Percentiles rank a stretch among this genome's conserved stretches.
Evolutionary conservation across 35 echinoderm and acorn worm species (phyloP).

Genomic region (Apostichopus parvimensis): DNA sequence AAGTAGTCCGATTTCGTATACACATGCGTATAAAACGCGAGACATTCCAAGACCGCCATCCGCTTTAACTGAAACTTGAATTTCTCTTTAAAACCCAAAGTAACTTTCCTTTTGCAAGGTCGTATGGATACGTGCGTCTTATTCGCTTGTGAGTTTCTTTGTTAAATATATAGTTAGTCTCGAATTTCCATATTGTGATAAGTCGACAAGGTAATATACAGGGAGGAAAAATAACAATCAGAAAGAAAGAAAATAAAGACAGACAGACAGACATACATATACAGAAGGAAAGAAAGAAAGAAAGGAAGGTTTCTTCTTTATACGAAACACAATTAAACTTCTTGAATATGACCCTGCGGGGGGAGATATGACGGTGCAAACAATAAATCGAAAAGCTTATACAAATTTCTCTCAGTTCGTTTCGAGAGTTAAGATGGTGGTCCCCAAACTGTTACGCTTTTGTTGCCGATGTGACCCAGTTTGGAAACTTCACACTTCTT

Average conservation of each 20-base stretch:
- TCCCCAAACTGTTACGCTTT: not conserved
- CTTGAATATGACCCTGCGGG: not conserved
- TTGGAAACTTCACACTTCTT: conserved; percentile 2
- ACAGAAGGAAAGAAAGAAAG: not conserved
- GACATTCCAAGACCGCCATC: no score
- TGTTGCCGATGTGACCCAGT: conserved; percentile 2
- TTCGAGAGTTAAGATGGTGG: not conserved
- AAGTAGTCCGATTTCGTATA: no score
- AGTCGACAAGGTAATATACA: not conserved
- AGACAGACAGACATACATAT: no score
- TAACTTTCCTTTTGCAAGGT: no score
- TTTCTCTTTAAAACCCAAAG: no score
- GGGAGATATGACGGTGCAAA: not conserved
- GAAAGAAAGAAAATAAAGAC: not conserved
- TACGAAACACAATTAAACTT: not conserved
- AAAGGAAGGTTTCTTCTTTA: not conserved
- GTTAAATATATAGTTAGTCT: no score
- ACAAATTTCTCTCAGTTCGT: not conserved
- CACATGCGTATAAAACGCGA: no score
- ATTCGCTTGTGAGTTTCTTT: no score
- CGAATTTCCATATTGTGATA: not conserved
- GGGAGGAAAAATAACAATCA: not conserved
- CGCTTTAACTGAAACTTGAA: no score
- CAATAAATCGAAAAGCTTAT: not conserved
- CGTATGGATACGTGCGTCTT: no score